Percentiles rank a stretch among this genome's conserved stretches.
Evolutionary conservation across 2,113 vertebrate genomes (phyloP).

Genomic region (Chloebia gouldiae): DNA sequence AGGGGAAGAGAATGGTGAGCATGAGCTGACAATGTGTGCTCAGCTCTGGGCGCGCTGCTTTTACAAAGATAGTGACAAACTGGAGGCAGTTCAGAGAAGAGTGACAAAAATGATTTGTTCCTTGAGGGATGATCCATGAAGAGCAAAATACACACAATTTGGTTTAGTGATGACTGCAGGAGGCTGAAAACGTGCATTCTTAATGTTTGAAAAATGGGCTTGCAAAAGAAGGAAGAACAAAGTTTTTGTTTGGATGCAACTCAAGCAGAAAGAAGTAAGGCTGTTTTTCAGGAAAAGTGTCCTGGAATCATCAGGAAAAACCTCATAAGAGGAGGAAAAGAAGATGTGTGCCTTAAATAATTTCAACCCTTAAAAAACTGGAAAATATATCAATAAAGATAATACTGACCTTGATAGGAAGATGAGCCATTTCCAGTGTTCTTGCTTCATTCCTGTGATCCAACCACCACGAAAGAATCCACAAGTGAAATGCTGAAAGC

Average conservation of each 20-base stretch:
- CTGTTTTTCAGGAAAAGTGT: background rate
- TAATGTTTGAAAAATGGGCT: background rate
- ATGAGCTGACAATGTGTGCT: background rate
- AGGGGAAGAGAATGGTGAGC: background rate
- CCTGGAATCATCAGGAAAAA: background rate
- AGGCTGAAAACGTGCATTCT: background rate
- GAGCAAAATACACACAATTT: background rate
- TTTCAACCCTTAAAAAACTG: background rate
- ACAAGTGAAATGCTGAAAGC: background rate
- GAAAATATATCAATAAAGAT: background rate
- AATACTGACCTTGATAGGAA: background rate
- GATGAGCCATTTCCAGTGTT: background rate
- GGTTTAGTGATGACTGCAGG: background rate
- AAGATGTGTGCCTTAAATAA: background rate
- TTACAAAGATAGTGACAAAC: constrained; percentile 5
- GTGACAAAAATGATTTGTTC: constrained; percentile 25
- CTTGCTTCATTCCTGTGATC: background rate
- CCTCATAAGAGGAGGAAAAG: background rate
- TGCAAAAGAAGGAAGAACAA: background rate
- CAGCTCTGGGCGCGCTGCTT: background rate
- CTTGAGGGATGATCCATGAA: constrained; percentile 1
- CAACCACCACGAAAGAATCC: background rate
- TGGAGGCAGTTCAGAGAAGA: constrained; percentile 42
- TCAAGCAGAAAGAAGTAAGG: background rate
- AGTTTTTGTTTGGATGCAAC: background rate